Base-by-base conservation (phyloP, 2,797 vertebrate genomes). In the Pseudochirops cupreus region DNA sequence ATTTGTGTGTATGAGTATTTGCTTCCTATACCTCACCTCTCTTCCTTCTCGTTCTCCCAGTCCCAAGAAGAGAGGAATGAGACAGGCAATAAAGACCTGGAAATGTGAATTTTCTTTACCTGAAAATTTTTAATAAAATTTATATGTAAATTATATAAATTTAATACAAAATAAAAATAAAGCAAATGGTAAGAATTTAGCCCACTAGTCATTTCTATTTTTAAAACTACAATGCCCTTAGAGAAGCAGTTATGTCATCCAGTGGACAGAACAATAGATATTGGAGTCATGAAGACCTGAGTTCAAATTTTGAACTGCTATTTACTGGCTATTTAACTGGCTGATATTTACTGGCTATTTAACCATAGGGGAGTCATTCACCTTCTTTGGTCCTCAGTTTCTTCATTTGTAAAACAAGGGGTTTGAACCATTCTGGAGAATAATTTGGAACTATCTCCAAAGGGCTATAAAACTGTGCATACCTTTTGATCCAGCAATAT, bases 131-230 rank as follows among this genome's bases (percentile, higher is more conserved):
- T 96, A 39, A 39, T 46, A 95, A 56, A 54, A 54, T 54, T 11
- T 54, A 54, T 54, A 54, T 54, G 53, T 54, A 54, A 54, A 54
- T 54, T 54, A 12, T 11, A 54, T 54, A 12, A 11, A 54, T 54
- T 11, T 54, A 54, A 54, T 54, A 54, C 10, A 54, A 54, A 54
- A 54, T 54, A 54, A 96, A 95, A 91, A 92, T 56, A 97, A 95
- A 93, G 67, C n/a, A 28, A 95, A 74, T 67, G 94, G 56, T n/a
- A 94, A 31, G 57, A 91, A 39, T 93, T 21, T 87, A 46, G 13
- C 1, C 93, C 90, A 93, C 92, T 29, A 93, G 91, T 31, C 16
- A 46, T 46, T 46, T 82, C 18, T 82, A 46, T 46, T 82, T 46
- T 46, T 3, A 46, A 82, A 82, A 82, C 21, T 46, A 46, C 46